Base-by-base conservation (phyloP, 1,140 invertebrate species). In the Trichoplusia ni region DNA sequence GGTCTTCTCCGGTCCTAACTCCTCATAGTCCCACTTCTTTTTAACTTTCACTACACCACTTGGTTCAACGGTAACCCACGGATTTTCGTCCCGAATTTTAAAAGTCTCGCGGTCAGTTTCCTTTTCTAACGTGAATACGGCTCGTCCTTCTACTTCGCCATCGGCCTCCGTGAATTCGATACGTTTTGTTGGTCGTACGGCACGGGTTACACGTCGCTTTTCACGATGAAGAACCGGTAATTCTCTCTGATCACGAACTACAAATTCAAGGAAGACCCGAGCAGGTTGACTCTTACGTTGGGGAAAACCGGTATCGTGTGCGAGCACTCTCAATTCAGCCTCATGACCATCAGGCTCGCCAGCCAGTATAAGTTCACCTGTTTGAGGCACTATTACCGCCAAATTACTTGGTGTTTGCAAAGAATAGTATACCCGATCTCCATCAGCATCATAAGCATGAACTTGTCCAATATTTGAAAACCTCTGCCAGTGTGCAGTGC, bases 11-110 rank as follows among this genome's bases (percentile, higher is more conserved):
- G 96, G 96, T n/a, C 97, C 97, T 2, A 98, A 87, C 77, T 98
- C 97, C 81, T 98, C 97, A 87, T 97, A 98, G 92, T 98, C 97
- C 97, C 97, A 98, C 92, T 97, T 97, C 93, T 97, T 97, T 90
- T 97, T 98, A 29, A 98, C 97, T 74, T 95, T 94, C 62, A 98
- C 97, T 21, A 96, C 96, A 60, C 97, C 97, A 90, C 96, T 97
- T 4, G 95, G 93, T 82, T 97, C 96, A 29, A 98, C 97, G 8
- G 95, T 97, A 18, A 98, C 97, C 97, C 97, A 98, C 40, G 95
- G 95, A 91, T 97, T 98, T 86, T 97, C 96, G 72, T 98, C 97
- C 58, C 96, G 92, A 74, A 98, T 97, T 90, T 98, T 98, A 84
- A 98, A 98, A 6, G 95, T 97, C 84, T 98, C 97, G 74, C 95